Evolutionary conservation across 2,113 vertebrate species (phyloP), one percentile per base, ranked within the genome.

Genomic region (Synchiropus splendidus): DNA sequence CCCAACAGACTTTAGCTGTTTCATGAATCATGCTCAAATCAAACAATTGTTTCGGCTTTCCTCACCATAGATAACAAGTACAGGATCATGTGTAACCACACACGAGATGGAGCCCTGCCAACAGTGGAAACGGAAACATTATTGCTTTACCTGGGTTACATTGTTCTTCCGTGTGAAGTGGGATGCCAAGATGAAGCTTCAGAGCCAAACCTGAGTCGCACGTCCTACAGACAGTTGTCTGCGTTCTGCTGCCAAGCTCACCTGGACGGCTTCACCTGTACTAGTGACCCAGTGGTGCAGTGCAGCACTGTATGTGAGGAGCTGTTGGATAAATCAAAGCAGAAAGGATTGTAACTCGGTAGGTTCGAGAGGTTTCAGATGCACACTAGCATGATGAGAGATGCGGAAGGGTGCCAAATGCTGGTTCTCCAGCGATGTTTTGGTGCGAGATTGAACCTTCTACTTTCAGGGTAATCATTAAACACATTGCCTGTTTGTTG

Each of bases 211-310:
- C 67, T 59, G 63, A 77, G 62, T 48, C 61, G 66, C 67, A 45
- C 46, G 40, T 71, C 58, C 57, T 63, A 51, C 63, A 73, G 54
- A 74, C 55, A 42, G 52, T 46, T 60, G 42, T 6, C 62, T 79
- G 65, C 67, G 49, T 71, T 71, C 71, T 57, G 37, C 60, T 80
- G 80, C 79, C 80, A 84, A 80, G 65, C 71, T 78, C 62, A 85
- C 77, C 82, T 61, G 75, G 54, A 41, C 75, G 79, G 84, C 71
- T 83, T 81, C 72, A 78, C 67, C 71, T 70, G 61, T 16, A 51
- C 80, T 71, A 54, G 44, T 74, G 81, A 81, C 83, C 78, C 58
- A 74, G 72, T 83, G 69, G 48, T 70, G 61, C 43, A 4, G 42
- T 36, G 38, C 44, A 46, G 50, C 46, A 54, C 60, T 45, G 52